Evolutionary conservation across 92 coral and sea anemone species (phyloP), one percentile per base, ranked within the genome.

Genomic region (Actinernus sp.): DNA sequence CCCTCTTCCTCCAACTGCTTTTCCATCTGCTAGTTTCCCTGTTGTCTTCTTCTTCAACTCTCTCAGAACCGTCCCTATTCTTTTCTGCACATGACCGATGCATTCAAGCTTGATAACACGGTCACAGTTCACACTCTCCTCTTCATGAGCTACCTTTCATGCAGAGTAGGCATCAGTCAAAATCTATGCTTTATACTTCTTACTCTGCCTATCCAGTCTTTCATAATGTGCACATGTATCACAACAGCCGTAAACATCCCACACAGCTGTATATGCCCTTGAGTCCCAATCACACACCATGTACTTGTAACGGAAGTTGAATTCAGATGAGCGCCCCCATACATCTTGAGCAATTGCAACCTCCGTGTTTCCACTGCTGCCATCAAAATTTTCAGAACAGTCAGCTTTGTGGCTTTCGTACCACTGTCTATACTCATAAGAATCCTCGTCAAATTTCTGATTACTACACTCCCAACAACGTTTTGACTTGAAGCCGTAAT

Each of bases 31-130:
- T 17, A 81, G 23, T 40, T 81, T 81, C 23, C 23, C 29, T n/a
- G 57, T 18, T 30, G 64, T 56, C 33, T 36, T 78, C 58, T 79
- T 68, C 20, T 31, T 4, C 2, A 69, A 63, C 53, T 78, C 79
- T 9, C 72, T 38, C 60, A 69, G 49, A 23, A 21, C 33, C 2
- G 65, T 78, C 27, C 88, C 81, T 16, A 27, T 18, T 57, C 76
- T n/a, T 58, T 76, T 76, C 62, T 76, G 76, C 6, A 65, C 76
- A 57, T 65, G 84, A 10, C 88, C 82, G 4, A 64, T 51, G 60
- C 76, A 74, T 71, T 74, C 88, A 27, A 65, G 68, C 36, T 82
- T 82, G 48, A 66, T 49, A 20, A 61, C 73, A 1, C 73, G 49
- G 31, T 53, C 13, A 55, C 84, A 75, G 16, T 66, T 47, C 13